These are phyloP conservation scores for Drosophila helvetica DNA, from an alignment of 2,888 invertebrate species.

Conservation along the genomic window DNA sequence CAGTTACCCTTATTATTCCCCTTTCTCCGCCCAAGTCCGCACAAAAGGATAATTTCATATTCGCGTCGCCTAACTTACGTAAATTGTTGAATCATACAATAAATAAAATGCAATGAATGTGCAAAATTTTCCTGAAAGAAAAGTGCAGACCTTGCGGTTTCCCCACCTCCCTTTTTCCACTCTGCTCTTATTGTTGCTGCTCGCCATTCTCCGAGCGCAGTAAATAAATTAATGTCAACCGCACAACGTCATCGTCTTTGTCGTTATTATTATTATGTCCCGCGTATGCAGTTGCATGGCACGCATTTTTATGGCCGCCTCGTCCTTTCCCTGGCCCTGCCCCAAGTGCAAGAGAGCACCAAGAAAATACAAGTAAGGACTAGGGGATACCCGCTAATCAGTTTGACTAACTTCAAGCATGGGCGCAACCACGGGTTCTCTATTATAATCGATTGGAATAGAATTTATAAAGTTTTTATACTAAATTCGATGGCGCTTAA, in stretches of 20 bases:
- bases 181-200: constrained; percentile 6
- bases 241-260: constrained; percentile 60
- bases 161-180: neutral
- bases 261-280: constrained; percentile 48
- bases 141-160: constrained; percentile 20
- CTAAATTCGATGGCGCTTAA: no score
- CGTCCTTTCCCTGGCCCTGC: neutral
- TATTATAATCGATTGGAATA: no score
- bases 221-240: constrained; percentile 69
- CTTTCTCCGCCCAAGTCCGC: neutral
- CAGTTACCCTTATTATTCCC: constrained; percentile 52
- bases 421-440: no score
- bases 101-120: constrained; percentile 71
- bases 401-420: neutral
- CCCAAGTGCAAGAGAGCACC: neutral
- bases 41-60: constrained; percentile 68
- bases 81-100: constrained; percentile 72
- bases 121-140: constrained; percentile 44
- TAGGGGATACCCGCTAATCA: neutral
- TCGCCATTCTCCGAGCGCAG: constrained; percentile 59
- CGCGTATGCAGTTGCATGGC: constrained; percentile 16
- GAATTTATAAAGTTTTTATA: no score
- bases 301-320: constrained; percentile 28
- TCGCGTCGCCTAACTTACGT: constrained; percentile 69
- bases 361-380: neutral